Evolutionary conservation across 2,113 vertebrate species (phyloP), one percentile per base, ranked within the genome.

Genomic region (Empidonax alnorum): DNA sequence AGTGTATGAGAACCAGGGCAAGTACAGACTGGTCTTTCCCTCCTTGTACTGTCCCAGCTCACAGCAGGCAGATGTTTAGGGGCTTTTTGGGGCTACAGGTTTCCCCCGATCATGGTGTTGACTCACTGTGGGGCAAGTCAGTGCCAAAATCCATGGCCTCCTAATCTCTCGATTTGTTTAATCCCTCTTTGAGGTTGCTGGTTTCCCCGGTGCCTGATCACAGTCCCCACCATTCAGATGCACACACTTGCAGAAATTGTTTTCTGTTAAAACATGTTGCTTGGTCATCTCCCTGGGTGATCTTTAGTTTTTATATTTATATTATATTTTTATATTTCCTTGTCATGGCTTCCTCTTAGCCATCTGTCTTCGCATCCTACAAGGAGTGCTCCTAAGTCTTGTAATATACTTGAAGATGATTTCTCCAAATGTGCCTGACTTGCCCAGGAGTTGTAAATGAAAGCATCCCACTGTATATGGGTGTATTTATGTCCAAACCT

Each of bases 21-120:
- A 91, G 96, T 72, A 78, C 61, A 72, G 91, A 63, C 95, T 72
- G 89, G 39, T 89, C 44, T 73, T 72, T 81, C 35, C 21, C 35
- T 50, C 49, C 42, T 52, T 61, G 42, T 7, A 1, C 47, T 89
- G 86, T 68, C 85, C 79, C 61, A 67, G 65, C 63, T 81, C 1
- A 7, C 7, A 3, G 50, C 39, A 81, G 68, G 52, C 61, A 86
- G 37, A 49, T 65, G 27, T 90, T 76, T 33, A n/a, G 87, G 31
- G 49, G 92, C 41, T 94, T 94, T 76, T 76, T 55, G 62, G 83
- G 73, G 47, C 59, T 93, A 19, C 33, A 55, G 42, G 7, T 30
- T 82, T 91, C 37, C 49, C n/a, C 50, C 0, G 0, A 3, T 66
- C 18, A 5, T 37, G 37, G 11, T 21, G 4, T 67, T 79, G 56